Evolutionary conservation across 1,140 invertebrate species (phyloP), one percentile per base, ranked within the genome.

Genomic region (Nebria ingens): DNA sequence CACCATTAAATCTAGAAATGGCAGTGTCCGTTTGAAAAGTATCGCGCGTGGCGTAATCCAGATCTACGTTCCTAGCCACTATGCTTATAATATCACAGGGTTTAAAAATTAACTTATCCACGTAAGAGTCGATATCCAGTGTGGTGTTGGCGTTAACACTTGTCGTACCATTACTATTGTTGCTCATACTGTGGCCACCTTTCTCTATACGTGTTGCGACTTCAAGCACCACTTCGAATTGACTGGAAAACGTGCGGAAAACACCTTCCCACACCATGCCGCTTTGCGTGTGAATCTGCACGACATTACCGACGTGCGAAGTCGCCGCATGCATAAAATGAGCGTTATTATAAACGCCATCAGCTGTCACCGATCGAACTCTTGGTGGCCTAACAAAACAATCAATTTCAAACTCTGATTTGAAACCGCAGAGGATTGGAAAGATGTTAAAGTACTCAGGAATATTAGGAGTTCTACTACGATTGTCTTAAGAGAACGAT

Each of bases 261-360:
- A 93, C 81, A 22, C 90, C 88, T 71, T 91, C 87, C 73, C 82
- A 91, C 54, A 87, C 72, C 59, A 80, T 80, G 57, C 88, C 89
- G 61, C 87, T 87, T 66, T 82, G 79, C 53, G 90, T 90, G 68
- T 86, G 82, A 58, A 93, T 83, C 71, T 88, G 82, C 21, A 89
- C 86, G 59, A 79, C 76, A 68, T 88, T 89, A 58, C 90, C 90
- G 53, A 93, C 84, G 67, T 90, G 81, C 62, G 83, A 81, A 56
- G 87, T 87, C 49, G 85, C 82, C 19, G 87, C 82, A 75, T 92
- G 87, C 85, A 92, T 91, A 70, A 91, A 90, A 69, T 85, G 82
- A 57, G 82, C 78, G 78, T 93, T 93, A 61, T 82, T 87, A 69
- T 93, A 93, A 21, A 93, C 83, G 56, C 90, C 91, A 67, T 92